phyloP scores from a whole-genome alignment of 1,140 invertebrate species.

The Cecropterus lyciades region DNA sequence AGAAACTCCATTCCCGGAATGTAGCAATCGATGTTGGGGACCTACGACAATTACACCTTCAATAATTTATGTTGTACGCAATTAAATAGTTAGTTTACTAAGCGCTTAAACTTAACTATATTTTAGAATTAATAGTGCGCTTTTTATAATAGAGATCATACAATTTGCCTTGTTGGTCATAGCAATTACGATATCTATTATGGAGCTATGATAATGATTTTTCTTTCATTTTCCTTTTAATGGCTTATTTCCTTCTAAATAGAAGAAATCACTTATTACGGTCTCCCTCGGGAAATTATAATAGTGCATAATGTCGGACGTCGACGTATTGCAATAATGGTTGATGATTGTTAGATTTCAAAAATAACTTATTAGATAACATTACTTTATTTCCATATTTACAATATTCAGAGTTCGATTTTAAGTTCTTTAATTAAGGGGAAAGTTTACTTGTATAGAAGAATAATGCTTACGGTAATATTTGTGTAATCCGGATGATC shows the following conservation, averaged over 20 bases:
- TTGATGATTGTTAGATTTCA: too few relatives aligned
- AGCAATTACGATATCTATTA: not conserved
- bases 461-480: conserved; percentile 57
- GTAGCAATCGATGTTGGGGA: conserved; percentile 77
- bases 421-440: too few relatives aligned
- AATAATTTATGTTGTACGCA: conserved; percentile 7
- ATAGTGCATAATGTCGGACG: too few relatives aligned
- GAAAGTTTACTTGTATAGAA: too few relatives aligned
- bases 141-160: not conserved
- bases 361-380: not conserved
- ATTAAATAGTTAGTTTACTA: not conserved
- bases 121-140: not conserved
- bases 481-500: conserved; percentile 75
- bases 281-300: not conserved
- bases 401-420: too few relatives aligned
- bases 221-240: not conserved
- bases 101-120: too few relatives aligned
- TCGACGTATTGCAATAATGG: too few relatives aligned
- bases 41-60: conserved; percentile 44
- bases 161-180: not conserved
- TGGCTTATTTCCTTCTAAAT: not conserved
- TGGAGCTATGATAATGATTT: not conserved
- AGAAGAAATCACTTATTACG: not conserved
- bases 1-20: conserved; percentile 77
- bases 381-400: too few relatives aligned